Conservation (phyloP, 2,888 invertebrate genomes). For the Ethmia dodecea region DNA sequence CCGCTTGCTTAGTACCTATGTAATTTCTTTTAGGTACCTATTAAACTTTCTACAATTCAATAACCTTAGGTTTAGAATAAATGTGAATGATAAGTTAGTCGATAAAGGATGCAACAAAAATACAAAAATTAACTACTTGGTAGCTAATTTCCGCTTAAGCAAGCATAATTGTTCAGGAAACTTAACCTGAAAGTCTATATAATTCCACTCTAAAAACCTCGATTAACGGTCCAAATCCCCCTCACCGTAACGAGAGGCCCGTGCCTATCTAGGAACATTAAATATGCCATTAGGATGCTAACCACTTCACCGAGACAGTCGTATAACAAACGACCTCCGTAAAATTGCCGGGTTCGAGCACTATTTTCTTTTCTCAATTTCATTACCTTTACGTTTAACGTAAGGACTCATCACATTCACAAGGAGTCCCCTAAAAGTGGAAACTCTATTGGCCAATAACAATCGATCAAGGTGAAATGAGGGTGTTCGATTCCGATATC, state of each 20-base stretch:
- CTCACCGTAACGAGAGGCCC: background rate
- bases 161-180: too few species aligned
- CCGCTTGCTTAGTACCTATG: too few species aligned
- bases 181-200: too few species aligned
- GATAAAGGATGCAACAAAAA: too few species aligned
- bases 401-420: constrained; percentile 4
- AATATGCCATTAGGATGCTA: background rate
- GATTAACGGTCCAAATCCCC: background rate
- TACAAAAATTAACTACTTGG: too few species aligned
- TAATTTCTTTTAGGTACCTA: too few species aligned
- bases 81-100: too few species aligned
- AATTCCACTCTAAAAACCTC: background rate
- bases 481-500: too few species aligned
- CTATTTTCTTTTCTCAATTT: background rate
- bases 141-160: too few species aligned
- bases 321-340: background rate
- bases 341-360: background rate
- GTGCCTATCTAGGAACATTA: background rate
- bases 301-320: background rate
- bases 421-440: constrained; percentile 27
- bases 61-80: too few species aligned
- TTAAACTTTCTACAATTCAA: too few species aligned
- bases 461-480: constrained; percentile 28
- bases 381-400: background rate
- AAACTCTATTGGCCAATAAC: constrained; percentile 31